Conservation (phyloP, 1,140 invertebrate genomes). For the Ctenoplectra terminalis region DNA sequence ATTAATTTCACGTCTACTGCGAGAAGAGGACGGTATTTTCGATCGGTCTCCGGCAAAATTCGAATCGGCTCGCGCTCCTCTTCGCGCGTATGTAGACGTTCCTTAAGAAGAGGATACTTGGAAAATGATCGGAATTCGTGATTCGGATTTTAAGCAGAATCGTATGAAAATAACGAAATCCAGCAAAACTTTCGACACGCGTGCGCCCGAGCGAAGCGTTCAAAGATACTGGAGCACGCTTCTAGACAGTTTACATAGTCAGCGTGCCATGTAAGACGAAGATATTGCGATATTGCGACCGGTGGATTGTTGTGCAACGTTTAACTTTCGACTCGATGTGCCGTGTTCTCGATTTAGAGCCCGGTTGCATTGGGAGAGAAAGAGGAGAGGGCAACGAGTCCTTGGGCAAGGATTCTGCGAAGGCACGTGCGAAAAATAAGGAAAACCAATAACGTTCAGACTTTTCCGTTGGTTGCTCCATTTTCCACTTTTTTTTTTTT, state of each 20-base stretch:
- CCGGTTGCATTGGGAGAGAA: conserved; percentile 16
- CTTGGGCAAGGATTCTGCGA: conserved; percentile 50
- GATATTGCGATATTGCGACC: conserved; percentile 73
- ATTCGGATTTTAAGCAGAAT: conserved; percentile 38
- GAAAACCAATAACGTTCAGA: neutral
- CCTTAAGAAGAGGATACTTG: neutral
- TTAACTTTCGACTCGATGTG: conserved; percentile 72
- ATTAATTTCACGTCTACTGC: conserved; percentile 16
- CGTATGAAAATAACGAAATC: neutral
- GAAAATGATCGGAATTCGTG: conserved; percentile 40
- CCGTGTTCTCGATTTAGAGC: conserved; percentile 58
- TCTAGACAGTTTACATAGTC: conserved; percentile 44
- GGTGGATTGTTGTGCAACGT: conserved; percentile 73
- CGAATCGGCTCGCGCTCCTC: conserved; percentile 1
- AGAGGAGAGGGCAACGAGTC: neutral
- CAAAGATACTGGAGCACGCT: conserved; percentile 51
- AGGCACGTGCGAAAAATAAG: neutral
- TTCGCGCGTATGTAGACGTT: conserved; percentile 8
- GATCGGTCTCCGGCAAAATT: neutral
- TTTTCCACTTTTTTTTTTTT: neutral
- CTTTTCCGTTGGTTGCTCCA: neutral
- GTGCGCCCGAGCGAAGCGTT: conserved; percentile 11
- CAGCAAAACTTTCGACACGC: conserved; percentile 38
- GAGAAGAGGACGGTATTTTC: neutral
- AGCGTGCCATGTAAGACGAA: conserved; percentile 60